Base-by-base conservation (phyloP, 1,140 invertebrate genomes). In the Neoseiulus cucumeris region DNA sequence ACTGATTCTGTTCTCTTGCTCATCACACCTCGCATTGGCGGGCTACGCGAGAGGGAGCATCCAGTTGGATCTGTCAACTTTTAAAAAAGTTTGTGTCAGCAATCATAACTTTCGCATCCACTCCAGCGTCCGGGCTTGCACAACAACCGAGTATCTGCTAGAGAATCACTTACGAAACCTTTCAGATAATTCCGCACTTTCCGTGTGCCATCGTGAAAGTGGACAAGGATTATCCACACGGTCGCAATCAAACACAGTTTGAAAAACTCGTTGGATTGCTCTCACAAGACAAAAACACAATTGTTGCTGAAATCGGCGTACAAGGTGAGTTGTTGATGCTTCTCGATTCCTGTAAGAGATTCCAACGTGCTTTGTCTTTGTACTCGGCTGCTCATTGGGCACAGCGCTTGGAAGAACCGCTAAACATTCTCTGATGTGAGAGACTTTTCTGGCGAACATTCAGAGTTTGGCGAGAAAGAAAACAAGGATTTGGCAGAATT, bases 201-300 rank as follows among this genome's bases (percentile, higher is more conserved):
- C 22, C 51, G 33, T 25, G 25, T 59, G 51, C 22, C 1, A 29
- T 59, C 14, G 51, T 59, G 4, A 59, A 59, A 33, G 17, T 59
- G 51, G 51, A 59, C 33, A 59, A 59, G 33, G 51, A 59, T 25
- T 59, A 59, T 59, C 51, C 51, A 12, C 51, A 59, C 22, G 51
- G 51, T 17, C 25, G 25, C 14, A 59, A 59, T 25, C 51, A 59
- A 9, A 59, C 51, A 1, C 51, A 59, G 51, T 59, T 59, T 20
- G 51, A 59, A 9, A 59, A 59, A 33, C 51, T 59, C 14, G 51
- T 59, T 6, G 51, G 25, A 17, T 29, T 59, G 51, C 51, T 59
- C 1, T 29, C 14, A 6, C 51, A 59, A 9, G 51, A 59, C 33
- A 59, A 59, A 9, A 2, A 59, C 51, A 59, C 51, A 20, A 59